Base-by-base conservation (phyloP, 1,140 invertebrate genomes). In the Stenopsyche tienmushanensis region DNA sequence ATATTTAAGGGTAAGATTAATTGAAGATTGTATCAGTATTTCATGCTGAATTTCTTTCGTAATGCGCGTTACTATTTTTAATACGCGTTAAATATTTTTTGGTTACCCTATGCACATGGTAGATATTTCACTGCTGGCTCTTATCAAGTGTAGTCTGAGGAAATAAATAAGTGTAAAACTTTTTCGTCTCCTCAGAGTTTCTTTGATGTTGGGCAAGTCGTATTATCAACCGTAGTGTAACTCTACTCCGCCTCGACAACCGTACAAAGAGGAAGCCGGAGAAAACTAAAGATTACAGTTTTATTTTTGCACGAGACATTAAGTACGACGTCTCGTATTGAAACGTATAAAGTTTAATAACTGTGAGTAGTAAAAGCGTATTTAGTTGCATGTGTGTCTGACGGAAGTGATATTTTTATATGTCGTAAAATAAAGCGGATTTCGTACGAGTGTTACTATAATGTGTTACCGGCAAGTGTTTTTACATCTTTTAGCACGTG, bases 161-260 rank as follows among this genome's bases (percentile, higher is more conserved):
- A 60, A 60, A 60, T 60, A 60, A 60, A 60, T 60, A 60, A 60
- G 42, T 8, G 57, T 47, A 44, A 47, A 45, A 47, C 42, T 47
- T 60, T 47, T 26, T 13, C 10, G 57, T 60, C 42, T 15, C 42
- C 7, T 26, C 57, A 60, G 10, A 47, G 57, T 47, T 47, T 47
- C 57, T 47, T 47, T 47, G 44, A 47, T 18, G 44, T 25, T 10
- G 52, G 24, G 10, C 18, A 24, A 18, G 13, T 50, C 18, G 18
- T 15, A 26, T 34, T 8, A 52, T 24, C 49, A 10, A 54, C n/a
- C n/a, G 3, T 26, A 10, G 3, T 2, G 24, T 21, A 24, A n/a
- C n/a, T n/a, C n/a, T n/a, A n/a, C n/a, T n/a, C n/a, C n/a, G n/a
- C n/a, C n/a, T n/a, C n/a, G n/a, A n/a, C n/a, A n/a, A n/a, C n/a